Evolutionary conservation across 2,888 invertebrate genomes (phyloP).

Genomic region (Cryptosula pallasiana): DNA sequence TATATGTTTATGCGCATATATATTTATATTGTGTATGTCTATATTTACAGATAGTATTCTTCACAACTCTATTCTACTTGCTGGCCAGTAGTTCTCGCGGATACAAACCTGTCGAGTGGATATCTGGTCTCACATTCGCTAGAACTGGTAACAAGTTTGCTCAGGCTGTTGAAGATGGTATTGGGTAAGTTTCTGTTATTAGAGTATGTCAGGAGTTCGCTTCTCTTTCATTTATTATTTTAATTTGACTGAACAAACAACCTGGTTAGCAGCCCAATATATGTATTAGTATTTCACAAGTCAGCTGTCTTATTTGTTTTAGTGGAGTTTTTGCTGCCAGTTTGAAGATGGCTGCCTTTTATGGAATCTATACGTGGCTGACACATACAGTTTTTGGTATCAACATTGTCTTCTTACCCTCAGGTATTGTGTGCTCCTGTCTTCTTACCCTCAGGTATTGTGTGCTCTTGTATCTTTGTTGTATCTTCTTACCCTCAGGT

Average conservation of each 20-base stretch:
- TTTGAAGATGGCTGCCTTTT: conserved; percentile 92
- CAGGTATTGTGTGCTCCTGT: too few relatives aligned
- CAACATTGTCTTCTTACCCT: conserved; percentile 90
- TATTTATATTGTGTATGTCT: too few relatives aligned
- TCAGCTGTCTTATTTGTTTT: neutral
- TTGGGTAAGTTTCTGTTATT: conserved; percentile 50
- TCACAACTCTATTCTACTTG: conserved; percentile 92
- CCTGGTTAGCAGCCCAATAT: too few relatives aligned
- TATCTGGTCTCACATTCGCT: conserved; percentile 73
- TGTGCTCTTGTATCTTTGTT: too few relatives aligned
- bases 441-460: too few relatives aligned
- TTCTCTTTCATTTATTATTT: too few relatives aligned
- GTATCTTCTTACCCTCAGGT: conserved; percentile 89
- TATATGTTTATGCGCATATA: too few relatives aligned
- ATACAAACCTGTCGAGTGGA: conserved; percentile 87
- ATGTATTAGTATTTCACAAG: too few relatives aligned
- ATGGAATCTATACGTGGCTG: conserved; percentile 96
- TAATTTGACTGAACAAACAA: too few relatives aligned
- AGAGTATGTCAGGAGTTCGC: too few relatives aligned
- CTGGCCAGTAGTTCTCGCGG: conserved; percentile 76
- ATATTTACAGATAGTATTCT: conserved; percentile 75
- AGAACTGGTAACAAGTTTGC: conserved; percentile 41
- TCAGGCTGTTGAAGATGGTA: conserved; percentile 55
- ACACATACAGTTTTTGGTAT: conserved; percentile 88
- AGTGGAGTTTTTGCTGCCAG: conserved; percentile 94